Evolutionary conservation across 2,113 vertebrate species (phyloP).

Genomic region (Gymnogyps californianus): DNA sequence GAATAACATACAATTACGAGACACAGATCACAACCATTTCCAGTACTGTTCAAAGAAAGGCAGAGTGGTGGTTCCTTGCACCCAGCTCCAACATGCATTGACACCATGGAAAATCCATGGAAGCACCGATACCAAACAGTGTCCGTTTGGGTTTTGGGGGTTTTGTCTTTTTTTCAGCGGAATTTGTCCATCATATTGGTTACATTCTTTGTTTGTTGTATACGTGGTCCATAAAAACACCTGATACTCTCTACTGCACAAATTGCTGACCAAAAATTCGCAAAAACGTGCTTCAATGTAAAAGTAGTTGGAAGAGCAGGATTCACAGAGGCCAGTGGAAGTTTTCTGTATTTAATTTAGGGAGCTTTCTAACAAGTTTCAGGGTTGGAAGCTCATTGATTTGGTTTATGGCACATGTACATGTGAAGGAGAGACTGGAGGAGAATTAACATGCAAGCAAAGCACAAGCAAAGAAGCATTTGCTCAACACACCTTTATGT

Average conservation of each 20-base stretch:
- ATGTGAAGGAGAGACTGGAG: background rate
- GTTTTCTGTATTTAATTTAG: background rate
- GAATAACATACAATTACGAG: background rate
- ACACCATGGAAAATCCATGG: background rate
- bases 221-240: background rate
- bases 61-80: background rate
- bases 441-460: background rate
- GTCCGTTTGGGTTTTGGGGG: rapidly evolving
- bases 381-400: background rate
- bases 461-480: background rate
- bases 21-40: background rate
- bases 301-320: background rate
- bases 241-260: background rate
- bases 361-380: background rate
- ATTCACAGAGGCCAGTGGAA: background rate
- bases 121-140: background rate
- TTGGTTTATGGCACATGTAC: background rate
- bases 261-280: background rate
- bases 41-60: background rate
- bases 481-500: no score
- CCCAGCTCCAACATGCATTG: background rate
- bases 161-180: background rate
- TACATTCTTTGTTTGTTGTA: background rate
- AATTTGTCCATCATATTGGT: background rate
- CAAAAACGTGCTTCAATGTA: background rate